Base-by-base conservation (phyloP, 1,140 invertebrate species). In the Neodiprion fabricii region DNA sequence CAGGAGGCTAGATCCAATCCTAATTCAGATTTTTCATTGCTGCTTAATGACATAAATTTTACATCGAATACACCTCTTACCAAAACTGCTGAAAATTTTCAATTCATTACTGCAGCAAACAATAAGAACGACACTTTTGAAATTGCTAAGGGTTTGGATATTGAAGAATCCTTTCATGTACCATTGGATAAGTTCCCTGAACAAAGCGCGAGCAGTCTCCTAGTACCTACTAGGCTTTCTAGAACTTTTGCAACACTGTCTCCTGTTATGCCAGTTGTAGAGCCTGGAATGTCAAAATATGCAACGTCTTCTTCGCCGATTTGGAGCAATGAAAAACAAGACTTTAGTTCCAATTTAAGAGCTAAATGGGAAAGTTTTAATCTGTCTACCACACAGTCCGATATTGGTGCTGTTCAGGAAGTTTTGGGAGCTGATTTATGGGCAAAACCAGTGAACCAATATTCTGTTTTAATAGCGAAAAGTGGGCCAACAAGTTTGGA, bases 341-440 rank as follows among this genome's bases (percentile, higher is more conserved):
- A 70, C 11, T 28, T 11, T 68, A 70, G 74, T 66, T 72, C 53
- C 1, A 49, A 72, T 1, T 23, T 28, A 12, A 78, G 11, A 48
- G 71, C 9, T 67, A 21, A 28, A 72, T 40, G 28, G 21, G 70
- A 75, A 48, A 28, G 40, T 65, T 72, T 75, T 61, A 11, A 72
- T 10, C 9, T 9, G 48, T 48, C 49, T 10, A n/a, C 23, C 69
- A 49, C 74, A 53, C 74, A 72, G 21, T 47, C 65, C 11, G 79
- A 79, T 53, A 65, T 76, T 9, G 67, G 78, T 73, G 50, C 79
- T 9, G 82, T 75, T 1, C 83, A 79, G 72, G 80, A 84, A 17
- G 75, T 84, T 11, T 70, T 86, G 4, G 84, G 84, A 72, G 85
- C 84, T 4, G 82, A 84, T 74, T 76, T 85, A 72, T 85, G 84